These are phyloP conservation scores for Rhopilema esculentum DNA, from an alignment of 30 jellyfish, hydroid and myxozoan species.

Conservation along the genomic window DNA sequence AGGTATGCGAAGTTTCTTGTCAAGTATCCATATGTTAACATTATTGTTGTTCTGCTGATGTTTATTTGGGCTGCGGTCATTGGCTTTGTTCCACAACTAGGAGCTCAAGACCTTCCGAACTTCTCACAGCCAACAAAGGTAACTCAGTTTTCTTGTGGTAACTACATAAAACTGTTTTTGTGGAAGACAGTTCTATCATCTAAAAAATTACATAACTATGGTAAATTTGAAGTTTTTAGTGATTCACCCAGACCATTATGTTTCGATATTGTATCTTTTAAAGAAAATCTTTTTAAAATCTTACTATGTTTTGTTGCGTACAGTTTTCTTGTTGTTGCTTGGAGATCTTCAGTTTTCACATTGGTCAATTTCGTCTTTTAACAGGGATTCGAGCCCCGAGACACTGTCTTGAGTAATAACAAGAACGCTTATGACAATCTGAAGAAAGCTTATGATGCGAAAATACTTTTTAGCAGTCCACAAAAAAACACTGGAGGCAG, in stretches of 20 bases:
- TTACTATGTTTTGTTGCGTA: too few relatives aligned
- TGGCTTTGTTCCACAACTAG: constrained; percentile 75
- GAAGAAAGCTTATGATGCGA: not conserved
- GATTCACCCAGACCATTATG: not conserved
- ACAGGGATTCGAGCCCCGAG: constrained; percentile 98
- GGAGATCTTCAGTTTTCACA: too few relatives aligned
- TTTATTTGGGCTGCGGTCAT: constrained; percentile 65
- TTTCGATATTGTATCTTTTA: not conserved
- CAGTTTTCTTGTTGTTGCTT: too few relatives aligned
- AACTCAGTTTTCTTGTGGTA: not conserved
- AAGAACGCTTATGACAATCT: constrained; percentile 48
- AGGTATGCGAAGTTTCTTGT: constrained; percentile 88
- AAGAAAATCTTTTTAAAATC: too few relatives aligned
- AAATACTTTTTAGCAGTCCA: constrained; percentile 4
- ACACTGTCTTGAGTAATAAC: constrained; percentile 77
- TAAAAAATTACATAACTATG: too few relatives aligned
- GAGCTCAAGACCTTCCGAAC: constrained; percentile 90
- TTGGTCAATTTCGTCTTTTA: not conserved
- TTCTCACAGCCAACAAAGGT: constrained; percentile 95
- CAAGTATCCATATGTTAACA: constrained; percentile 76
- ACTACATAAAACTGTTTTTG: not conserved
- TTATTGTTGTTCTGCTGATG: constrained; percentile 36
- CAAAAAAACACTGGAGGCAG: not conserved
- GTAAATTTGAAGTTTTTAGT: not conserved
- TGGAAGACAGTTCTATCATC: too few relatives aligned